phyloP scores from a whole-genome alignment of 2,797 vertebrate species.

The Lerista edwardsae region DNA sequence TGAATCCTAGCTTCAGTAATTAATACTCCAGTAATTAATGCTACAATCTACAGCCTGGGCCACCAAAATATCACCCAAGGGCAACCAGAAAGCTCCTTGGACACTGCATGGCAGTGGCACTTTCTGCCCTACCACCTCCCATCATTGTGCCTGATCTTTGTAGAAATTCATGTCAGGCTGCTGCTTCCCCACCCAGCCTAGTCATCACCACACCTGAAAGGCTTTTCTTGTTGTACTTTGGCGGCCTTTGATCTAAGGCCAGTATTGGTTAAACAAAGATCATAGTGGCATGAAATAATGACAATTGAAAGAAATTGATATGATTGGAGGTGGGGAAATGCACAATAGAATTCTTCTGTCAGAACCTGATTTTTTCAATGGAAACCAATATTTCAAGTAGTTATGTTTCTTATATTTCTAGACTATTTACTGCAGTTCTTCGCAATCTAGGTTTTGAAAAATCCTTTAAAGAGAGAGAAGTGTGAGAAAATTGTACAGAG shows the following conservation, averaged over 20 bases:
- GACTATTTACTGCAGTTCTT: constrained; percentile 11
- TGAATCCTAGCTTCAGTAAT: background rate
- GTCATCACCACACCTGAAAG: too few species aligned
- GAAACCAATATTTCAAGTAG: constrained; percentile 21
- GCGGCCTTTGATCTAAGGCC: too few species aligned
- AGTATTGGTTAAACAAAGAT: constrained; percentile 18
- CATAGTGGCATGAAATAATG: constrained; percentile 13
- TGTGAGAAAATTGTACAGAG: background rate
- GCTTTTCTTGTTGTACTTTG: too few species aligned
- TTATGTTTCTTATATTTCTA: constrained; percentile 17
- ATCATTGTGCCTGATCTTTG: too few species aligned
- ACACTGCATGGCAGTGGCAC: too few species aligned
- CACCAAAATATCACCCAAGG: too few species aligned
- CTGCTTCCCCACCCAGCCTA: too few species aligned
- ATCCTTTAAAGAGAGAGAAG: constrained; percentile 2
- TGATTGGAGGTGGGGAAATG: background rate
- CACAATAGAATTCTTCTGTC: background rate
- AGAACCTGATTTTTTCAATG: background rate
- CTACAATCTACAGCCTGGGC: constrained; percentile 8
- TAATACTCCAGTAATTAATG: constrained; percentile 13
- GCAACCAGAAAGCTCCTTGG: too few species aligned
- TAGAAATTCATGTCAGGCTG: too few species aligned
- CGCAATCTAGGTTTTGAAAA: background rate
- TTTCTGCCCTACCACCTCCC: too few species aligned
- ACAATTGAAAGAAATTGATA: background rate